phyloP scores from a whole-genome alignment of 2,113 vertebrate species.

The Boleophthalmus pectinirostris region DNA sequence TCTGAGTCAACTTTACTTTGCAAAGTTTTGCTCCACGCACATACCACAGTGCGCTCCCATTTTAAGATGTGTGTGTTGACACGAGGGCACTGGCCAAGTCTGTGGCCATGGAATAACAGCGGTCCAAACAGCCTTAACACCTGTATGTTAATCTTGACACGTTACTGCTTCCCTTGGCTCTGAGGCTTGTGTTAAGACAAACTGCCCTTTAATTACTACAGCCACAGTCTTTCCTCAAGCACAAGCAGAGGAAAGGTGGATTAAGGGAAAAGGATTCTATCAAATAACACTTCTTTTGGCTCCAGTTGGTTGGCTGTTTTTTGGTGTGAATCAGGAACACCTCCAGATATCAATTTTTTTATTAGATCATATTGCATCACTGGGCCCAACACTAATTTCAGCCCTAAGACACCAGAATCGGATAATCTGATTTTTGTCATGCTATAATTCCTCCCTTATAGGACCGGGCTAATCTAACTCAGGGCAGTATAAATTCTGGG shows the following conservation, averaged over 20 bases:
- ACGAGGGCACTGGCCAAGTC: constrained; percentile 31
- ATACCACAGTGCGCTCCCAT: constrained; percentile 13
- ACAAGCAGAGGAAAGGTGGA: constrained; percentile 23
- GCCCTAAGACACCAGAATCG: not conserved
- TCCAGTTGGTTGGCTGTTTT: not conserved
- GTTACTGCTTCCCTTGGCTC: constrained; percentile 62
- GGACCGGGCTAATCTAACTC: no score
- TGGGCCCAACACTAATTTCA: not conserved
- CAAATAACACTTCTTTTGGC: not conserved
- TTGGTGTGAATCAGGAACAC: not conserved
- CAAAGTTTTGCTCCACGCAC: constrained; percentile 13
- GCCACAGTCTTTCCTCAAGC: constrained; percentile 41
- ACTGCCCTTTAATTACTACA: constrained; percentile 54
- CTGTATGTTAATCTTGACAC: constrained; percentile 66
- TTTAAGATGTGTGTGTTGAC: constrained; percentile 40
- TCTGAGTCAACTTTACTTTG: constrained; percentile 34
- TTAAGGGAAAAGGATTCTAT: constrained; percentile 11
- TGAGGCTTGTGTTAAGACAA: constrained; percentile 60
- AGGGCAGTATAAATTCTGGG: no score
- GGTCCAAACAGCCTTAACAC: constrained; percentile 47
- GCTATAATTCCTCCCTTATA: no score
- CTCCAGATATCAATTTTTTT: not conserved
- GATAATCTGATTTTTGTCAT: no score
- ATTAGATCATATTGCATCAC: not conserved
- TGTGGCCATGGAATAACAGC: constrained; percentile 41